Base-by-base conservation (phyloP, 2,797 vertebrate species). In the Loris lydekkerianus region DNA sequence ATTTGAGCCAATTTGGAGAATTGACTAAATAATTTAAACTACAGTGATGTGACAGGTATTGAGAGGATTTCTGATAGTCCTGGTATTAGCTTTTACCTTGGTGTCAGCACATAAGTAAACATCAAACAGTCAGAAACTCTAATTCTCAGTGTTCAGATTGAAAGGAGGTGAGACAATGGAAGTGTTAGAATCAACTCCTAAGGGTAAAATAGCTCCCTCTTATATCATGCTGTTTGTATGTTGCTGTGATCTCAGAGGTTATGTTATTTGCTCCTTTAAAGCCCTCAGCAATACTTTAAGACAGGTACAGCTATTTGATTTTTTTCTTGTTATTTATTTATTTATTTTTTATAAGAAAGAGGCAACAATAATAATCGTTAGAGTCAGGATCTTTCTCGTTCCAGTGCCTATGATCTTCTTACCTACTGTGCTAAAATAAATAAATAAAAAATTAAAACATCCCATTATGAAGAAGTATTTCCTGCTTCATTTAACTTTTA, bases 1-100 rank as follows among this genome's bases (percentile, higher is more conserved):
- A 85, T 87, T 82, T 76, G 70, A 96, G 83, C 86, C 92, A 96
- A 95, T 92, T 97, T 94, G 43, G 88, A 93, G 69, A 96, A 97
- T 95, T 96, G 92, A 84, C 67, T 25, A 43, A 95, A 76, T 76
- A 96, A 89, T 93, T 96, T 89, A 89, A 91, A 75, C 18, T 75
- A 67, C 53, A 58, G 65, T 82, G 91, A 67, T 75, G 58, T 40
- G 34, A 46, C 46, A 91, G 58, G 34, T 86, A 58, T 73, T 94
- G 93, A 80, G 31, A 77, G 70, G 73, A 89, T 96, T 96, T 94
- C 81, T 88, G 60, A 11, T 29, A 43, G 31, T 34, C 29, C 67
- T 3, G 77, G 29, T 86, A 70, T 49, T 49, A 83, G 7, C 14
- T 37, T 75, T 37, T 70, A 10, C 43, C 18, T 43, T 65, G 23